Evolutionary conservation across 2,888 invertebrate genomes (phyloP), one percentile per base, ranked within the genome.

Genomic region (Mythimna vitellina): DNA sequence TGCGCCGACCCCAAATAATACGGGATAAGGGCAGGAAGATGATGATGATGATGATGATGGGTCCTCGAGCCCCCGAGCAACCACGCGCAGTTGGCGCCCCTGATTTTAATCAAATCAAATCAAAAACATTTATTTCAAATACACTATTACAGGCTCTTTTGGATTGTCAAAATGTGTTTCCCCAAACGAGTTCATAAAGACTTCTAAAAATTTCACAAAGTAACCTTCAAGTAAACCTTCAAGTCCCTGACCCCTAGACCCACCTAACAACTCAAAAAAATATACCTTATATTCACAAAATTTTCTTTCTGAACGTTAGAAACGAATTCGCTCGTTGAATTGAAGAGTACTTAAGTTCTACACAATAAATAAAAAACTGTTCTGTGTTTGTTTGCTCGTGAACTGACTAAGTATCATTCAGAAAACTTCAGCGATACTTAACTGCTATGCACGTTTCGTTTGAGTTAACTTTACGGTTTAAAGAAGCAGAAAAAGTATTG

Each of bases 361-460:
- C 8, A 73, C 74, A 73, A 60, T 64, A 53, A 62, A 80, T 65
- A 57, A 53, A 53, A 80, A 80, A 80, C 75, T 61, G 66, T 67
- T 77, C 56, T 25, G 35, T 81, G 60, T 81, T 81, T 61, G 56
- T 78, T 75, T 63, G 67, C 2, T 54, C 67, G 67, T 64, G 56
- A 74, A 61, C 70, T n/a, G 22, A 53, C 35, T 54, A n/a, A 74
- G 78, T 32, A 63, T 25, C 65, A 51, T 65, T 63, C 22, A 46
- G 22, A 14, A 35, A 20, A 53, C 58, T 73, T 73, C 25, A 53
- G 14, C 25, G 10, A n/a, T 65, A 65, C 65, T 54, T 32, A 53
- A 46, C 14, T 29, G 32, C 29, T 38, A 42, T 22, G 42, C 51
- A 65, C 29, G 25, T 51, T 73, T 32, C 57, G 46, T 66, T 63